Percentiles rank a stretch among this genome's conserved stretches.
Conservation (phyloP, 2,113 vertebrate species). For the Lonchura striata region DNA sequence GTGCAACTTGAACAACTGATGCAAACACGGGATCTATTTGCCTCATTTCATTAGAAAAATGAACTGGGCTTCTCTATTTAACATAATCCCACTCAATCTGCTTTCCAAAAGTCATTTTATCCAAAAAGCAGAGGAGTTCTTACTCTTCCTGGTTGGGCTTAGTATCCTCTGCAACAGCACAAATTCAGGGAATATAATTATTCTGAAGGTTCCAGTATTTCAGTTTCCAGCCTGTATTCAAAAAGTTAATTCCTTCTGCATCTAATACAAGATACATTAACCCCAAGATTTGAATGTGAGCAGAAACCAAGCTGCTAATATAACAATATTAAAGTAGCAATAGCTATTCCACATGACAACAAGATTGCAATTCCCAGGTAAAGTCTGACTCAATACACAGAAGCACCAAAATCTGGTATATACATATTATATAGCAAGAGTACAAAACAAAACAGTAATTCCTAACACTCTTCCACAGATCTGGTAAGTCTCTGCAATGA, state of each 20-base stretch:
- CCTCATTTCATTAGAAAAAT: background rate
- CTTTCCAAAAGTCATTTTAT: background rate
- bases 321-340: background rate
- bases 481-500: background rate
- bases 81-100: background rate
- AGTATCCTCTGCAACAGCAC: background rate
- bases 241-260: background rate
- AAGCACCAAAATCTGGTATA: background rate
- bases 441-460: background rate
- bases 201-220: background rate
- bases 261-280: background rate
- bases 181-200: background rate
- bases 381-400: background rate
- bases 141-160: background rate
- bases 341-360: background rate
- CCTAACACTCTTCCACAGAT: background rate
- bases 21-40: background rate
- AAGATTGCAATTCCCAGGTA: background rate
- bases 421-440: background rate
- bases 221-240: background rate
- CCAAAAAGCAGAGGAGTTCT: background rate
- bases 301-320: background rate
- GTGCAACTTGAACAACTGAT: background rate
- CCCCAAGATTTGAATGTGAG: background rate
- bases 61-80: background rate